These are phyloP conservation scores for Turritopsis rubra DNA, from an alignment of 30 jellyfish, hydroid and myxozoan species.

Conservation along the genomic window DNA sequence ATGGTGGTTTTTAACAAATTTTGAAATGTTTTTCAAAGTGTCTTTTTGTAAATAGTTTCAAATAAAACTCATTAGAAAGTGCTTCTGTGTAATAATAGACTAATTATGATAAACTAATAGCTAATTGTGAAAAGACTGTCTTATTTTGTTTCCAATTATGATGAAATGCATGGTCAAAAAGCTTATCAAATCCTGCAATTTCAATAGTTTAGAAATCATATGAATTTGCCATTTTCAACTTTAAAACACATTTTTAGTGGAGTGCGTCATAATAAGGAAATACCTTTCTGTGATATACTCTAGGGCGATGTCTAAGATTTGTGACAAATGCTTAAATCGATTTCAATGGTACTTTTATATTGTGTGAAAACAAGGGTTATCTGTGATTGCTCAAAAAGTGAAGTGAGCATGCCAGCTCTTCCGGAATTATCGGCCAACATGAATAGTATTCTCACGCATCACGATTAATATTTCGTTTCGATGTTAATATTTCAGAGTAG, in stretches of 20 bases:
- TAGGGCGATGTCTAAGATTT: not conserved
- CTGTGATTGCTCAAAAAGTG: not conserved
- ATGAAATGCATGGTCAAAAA: too few relatives aligned
- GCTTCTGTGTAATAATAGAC: too few relatives aligned
- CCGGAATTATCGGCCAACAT: not conserved
- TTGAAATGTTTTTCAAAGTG: too few relatives aligned
- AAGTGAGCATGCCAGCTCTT: not conserved
- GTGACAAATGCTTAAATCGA: not conserved
- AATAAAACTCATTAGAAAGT: not conserved
- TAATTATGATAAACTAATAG: not conserved
- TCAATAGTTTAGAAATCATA: too few relatives aligned
- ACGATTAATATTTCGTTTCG: not conserved
- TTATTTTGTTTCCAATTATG: too few relatives aligned
- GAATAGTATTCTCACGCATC: not conserved
- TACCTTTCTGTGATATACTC: too few relatives aligned
- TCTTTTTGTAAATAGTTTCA: not conserved
- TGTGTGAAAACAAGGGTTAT: not conserved
- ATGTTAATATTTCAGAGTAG: too few relatives aligned
- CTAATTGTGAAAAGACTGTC: not conserved
- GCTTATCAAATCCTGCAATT: too few relatives aligned
- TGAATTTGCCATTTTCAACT: too few relatives aligned
- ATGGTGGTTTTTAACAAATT: too few relatives aligned
- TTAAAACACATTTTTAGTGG: too few relatives aligned
- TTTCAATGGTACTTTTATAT: not conserved
- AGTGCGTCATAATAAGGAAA: too few relatives aligned